A percentile compares a stretch with the other conserved stretches of the same genome.
phyloP scores from a whole-genome alignment of 1,140 invertebrate genomes.

The Drosophila aff. region DNA sequence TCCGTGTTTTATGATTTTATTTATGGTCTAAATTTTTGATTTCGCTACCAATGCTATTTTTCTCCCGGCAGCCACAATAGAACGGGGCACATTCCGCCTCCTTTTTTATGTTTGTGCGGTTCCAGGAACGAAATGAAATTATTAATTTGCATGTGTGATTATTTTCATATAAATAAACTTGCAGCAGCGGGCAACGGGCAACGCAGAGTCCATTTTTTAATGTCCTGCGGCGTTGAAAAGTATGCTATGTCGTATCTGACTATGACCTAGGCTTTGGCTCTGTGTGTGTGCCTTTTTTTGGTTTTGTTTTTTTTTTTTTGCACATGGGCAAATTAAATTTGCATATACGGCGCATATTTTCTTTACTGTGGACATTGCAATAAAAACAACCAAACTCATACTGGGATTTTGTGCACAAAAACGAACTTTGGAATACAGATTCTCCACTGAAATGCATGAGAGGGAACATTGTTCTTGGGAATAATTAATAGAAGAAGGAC shows the following conservation, averaged over 20 bases:
- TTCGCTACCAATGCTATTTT: conserved; percentile 29
- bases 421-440: neutral
- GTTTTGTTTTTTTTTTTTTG: neutral
- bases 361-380: conserved; percentile 63
- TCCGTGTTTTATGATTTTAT: conserved; percentile 58
- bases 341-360: conserved; percentile 71
- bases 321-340: conserved; percentile 71
- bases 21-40: conserved; percentile 76
- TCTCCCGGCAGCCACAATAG: conserved; percentile 22
- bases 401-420: conserved; percentile 38
- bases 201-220: conserved; percentile 56
- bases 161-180: conserved; percentile 74
- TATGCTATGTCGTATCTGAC: conserved; percentile 60
- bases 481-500: neutral
- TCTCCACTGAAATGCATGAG: conserved; percentile 16
- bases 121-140: conserved; percentile 67
- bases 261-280: conserved; percentile 28
- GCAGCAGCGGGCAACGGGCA: neutral
- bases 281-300: conserved; percentile 1
- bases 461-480: neutral
- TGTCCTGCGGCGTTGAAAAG: conserved; percentile 70
- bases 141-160: conserved; percentile 83
- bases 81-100: conserved; percentile 3
- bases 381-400: conserved; percentile 36
- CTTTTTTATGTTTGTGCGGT: neutral